Base-by-base conservation (phyloP, 2,797 vertebrate species). In the Tenualosa ilisha region DNA sequence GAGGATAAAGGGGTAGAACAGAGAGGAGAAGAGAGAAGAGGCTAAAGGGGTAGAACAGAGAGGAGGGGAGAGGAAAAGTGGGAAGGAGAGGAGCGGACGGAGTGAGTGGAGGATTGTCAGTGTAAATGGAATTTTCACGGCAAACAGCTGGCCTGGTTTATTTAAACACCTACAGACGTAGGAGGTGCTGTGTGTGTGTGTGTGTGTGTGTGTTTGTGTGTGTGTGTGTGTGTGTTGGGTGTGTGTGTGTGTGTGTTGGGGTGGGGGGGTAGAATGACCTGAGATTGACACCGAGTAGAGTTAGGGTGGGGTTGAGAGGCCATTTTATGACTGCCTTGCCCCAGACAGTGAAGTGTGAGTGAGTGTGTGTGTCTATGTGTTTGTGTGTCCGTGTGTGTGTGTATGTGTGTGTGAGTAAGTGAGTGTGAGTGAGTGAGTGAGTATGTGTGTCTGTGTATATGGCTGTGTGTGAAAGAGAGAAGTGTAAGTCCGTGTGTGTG, bases 61-160 rank as follows among this genome's bases (percentile, higher is more conserved):
- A 26, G 26, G 61, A 24, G 59, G 59, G 8, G 15, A 40, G 65
- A 72, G 26, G 9, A 40, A 26, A 26, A 37, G n/a, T n/a, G n/a
- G 65, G 31, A 31, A 75, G 68, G 37, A 75, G 68, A 75, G 31
- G 26, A 79, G 15, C 17, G 20, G 37, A 20, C 2, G n/a, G 24
- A 68, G 63, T 68, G 24, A 68, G 24, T 1, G 12, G 65, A 6
- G 31, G 65, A 72, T 15, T 94, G 93, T 92, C 93, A 95, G 94
- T 96, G 96, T 95, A 96, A 96, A 97, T 96, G 95, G 95, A 95
- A 93, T 94, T 96, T 95, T 95, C 94, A 96, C 96, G 95, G 95
- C 95, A 96, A 97, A 97, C 96, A 97, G 96, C 96, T 97, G 96
- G 96, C 96, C 94, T 94, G 95, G 95, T 97, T 97, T 97, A 96